Evolutionary conservation across 1,140 invertebrate species (phyloP).

Genomic region (Sinella curviseta): DNA sequence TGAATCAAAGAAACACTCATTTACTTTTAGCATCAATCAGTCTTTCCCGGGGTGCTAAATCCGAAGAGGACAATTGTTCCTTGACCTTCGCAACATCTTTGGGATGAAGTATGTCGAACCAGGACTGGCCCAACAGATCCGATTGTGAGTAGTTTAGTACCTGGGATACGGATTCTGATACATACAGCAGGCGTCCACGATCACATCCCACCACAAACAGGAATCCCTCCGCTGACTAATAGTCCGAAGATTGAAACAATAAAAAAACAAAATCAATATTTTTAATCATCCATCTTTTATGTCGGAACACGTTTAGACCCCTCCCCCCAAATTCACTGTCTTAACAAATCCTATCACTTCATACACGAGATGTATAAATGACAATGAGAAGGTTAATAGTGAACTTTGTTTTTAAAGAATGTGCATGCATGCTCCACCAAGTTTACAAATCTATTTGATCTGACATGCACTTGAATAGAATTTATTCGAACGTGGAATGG

Average conservation of each 20-base stretch:
- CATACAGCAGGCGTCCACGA: slow-evolving; percentile 83
- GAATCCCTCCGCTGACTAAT: slow-evolving; percentile 85
- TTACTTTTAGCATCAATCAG: slow-evolving; percentile 91
- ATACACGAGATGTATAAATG: too few species aligned
- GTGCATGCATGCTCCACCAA: too few species aligned
- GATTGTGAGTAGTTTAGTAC: slow-evolving; percentile 82
- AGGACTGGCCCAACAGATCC: slow-evolving; percentile 86
- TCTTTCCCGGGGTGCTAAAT: slow-evolving; percentile 81
- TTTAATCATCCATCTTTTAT: too few species aligned
- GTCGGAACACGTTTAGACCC: too few species aligned
- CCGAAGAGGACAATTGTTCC: slow-evolving; percentile 87
- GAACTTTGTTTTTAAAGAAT: too few species aligned
- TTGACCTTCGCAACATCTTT: slow-evolving; percentile 94
- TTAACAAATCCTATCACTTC: too few species aligned
- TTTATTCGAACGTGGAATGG: too few species aligned
- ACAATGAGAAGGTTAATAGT: too few species aligned
- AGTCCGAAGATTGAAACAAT: background rate
- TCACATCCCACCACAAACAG: slow-evolving; percentile 92
- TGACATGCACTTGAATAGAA: too few species aligned
- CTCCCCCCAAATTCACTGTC: too few species aligned
- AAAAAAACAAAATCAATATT: too few species aligned
- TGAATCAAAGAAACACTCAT: slow-evolving; percentile 42
- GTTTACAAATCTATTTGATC: too few species aligned
- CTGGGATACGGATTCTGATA: slow-evolving; percentile 84
- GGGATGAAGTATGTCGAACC: slow-evolving; percentile 92